phyloP scores from a whole-genome alignment of 2,888 invertebrate genomes.

The Glyphotaelius pellucidus region DNA sequence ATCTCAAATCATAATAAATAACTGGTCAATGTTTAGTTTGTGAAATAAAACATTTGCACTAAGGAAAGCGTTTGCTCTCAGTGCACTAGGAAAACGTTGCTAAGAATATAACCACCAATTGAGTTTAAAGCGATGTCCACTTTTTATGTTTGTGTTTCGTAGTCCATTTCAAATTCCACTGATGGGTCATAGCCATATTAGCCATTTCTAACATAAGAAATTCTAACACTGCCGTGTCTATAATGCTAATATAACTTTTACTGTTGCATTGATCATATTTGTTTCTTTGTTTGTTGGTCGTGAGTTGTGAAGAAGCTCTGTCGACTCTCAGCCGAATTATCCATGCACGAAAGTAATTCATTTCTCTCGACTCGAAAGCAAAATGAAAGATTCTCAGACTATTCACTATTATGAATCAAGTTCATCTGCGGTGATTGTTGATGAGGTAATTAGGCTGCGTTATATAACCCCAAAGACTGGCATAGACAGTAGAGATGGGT shows the following conservation, averaged over 20 bases:
- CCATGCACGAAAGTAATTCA: neutral
- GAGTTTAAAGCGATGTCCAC: too few relatives aligned
- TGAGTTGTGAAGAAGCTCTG: neutral
- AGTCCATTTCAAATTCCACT: neutral
- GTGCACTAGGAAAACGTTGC: neutral
- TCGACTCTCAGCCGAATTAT: neutral
- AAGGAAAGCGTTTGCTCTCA: neutral
- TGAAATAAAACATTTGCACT: too few relatives aligned
- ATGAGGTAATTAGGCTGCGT: neutral
- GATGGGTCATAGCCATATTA: too few relatives aligned
- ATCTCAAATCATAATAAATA: too few relatives aligned
- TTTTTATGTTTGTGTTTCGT: neutral
- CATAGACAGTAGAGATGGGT: constrained; percentile 2
- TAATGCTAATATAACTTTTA: neutral
- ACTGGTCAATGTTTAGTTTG: too few relatives aligned
- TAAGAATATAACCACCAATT: neutral
- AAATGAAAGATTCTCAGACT: neutral
- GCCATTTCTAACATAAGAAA: neutral
- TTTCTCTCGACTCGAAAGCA: neutral
- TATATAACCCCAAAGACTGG: neutral
- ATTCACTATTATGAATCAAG: neutral
- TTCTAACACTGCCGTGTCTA: neutral
- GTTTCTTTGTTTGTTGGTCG: neutral
- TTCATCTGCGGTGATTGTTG: neutral
- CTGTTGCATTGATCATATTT: neutral